phyloP scores from a whole-genome alignment of 1,140 invertebrate genomes.

The Papilio helenus region DNA sequence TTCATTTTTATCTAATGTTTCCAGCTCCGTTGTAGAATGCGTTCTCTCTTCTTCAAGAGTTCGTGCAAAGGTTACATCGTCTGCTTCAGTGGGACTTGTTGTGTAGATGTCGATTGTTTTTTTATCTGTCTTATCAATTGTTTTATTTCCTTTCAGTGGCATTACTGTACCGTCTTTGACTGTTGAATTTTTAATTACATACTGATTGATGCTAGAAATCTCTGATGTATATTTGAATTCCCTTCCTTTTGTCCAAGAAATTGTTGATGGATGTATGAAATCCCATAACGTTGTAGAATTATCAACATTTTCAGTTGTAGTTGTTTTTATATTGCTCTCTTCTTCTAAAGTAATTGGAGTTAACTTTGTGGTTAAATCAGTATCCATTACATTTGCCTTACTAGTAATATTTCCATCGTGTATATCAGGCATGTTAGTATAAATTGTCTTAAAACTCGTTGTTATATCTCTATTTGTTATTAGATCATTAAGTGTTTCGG shows the following conservation, averaged over 20 bases:
- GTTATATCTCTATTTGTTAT: neutral
- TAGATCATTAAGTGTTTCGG: neutral
- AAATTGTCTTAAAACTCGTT: neutral
- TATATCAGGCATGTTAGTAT: neutral
- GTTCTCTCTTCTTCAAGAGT: neutral
- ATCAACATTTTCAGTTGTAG: neutral
- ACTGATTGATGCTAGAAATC: neutral
- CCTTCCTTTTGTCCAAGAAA: neutral
- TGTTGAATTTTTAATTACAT: neutral
- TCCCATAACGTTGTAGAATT: neutral
- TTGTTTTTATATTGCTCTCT: neutral
- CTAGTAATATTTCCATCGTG: neutral
- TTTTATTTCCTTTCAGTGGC: too few species aligned
- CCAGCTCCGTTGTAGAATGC: neutral
- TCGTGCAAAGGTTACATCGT: neutral
- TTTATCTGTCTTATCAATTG: neutral
- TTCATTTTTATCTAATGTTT: neutral
- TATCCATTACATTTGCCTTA: neutral
- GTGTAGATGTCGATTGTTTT: neutral
- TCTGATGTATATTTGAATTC: neutral
- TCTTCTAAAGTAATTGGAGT: neutral
- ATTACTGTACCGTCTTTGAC: neutral
- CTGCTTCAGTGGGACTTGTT: neutral
- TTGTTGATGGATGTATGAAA: neutral
- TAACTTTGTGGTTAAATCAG: neutral